These are phyloP conservation scores for Holothuria leucospilota DNA, from an alignment of 53 echinoderm and acorn worm genomes.

Conservation along the genomic window DNA sequence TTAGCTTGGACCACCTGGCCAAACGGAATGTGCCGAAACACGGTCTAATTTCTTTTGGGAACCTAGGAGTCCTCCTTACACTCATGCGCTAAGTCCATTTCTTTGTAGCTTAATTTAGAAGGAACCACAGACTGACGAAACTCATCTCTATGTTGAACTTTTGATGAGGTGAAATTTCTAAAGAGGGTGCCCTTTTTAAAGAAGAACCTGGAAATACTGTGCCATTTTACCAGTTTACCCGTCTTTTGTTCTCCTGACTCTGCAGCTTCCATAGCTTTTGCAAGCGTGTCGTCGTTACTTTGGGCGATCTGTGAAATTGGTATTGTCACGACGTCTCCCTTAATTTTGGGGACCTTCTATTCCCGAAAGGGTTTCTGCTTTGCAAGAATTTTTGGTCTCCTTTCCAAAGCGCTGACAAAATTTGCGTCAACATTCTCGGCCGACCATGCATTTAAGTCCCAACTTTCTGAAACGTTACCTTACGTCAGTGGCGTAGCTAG, in stretches of 20 bases:
- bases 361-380: constrained; percentile 19
- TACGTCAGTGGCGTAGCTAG: no score
- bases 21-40: constrained; percentile 35
- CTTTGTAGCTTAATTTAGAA: constrained; percentile 11
- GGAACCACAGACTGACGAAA: constrained; percentile 52
- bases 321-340: background rate
- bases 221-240: constrained; percentile 32
- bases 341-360: constrained; percentile 11
- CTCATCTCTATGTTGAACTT: constrained; percentile 37
- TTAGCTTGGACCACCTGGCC: constrained; percentile 53
- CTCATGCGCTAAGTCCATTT: constrained; percentile 55
- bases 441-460: background rate
- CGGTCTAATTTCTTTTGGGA: constrained; percentile 37
- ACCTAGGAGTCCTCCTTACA: constrained; percentile 45
- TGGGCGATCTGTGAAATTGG: constrained; percentile 13
- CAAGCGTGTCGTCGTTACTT: constrained; percentile 8
- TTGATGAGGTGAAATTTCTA: constrained; percentile 25
- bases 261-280: constrained; percentile 9
- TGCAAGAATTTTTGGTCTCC: background rate
- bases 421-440: no score
- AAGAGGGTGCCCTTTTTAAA: background rate
- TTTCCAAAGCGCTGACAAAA: constrained; percentile 2
- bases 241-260: constrained; percentile 17
- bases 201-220: constrained; percentile 5
- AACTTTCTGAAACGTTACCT: background rate